Evolutionary conservation across 2,113 vertebrate genomes (phyloP), one percentile per base, ranked within the genome.

Genomic region (Illadopsis cleaveri): DNA sequence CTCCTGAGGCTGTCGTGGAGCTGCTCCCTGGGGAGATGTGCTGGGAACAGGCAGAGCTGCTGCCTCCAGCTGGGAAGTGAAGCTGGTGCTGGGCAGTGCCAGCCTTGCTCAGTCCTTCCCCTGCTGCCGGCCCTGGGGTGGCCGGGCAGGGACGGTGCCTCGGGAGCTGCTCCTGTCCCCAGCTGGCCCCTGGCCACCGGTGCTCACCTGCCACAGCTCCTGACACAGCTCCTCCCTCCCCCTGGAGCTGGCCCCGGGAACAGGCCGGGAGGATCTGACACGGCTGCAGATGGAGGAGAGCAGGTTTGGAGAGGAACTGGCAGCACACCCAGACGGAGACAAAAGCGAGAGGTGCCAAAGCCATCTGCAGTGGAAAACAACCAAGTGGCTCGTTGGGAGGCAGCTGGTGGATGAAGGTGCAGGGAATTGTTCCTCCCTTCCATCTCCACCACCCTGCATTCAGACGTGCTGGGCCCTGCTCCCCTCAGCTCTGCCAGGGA

Each of bases 361-460:
- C 94, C 91, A 89, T 96, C 95, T 94, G 96, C 96, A 76, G 85
- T 86, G 91, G 93, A 85, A 93, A 86, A 84, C 93, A 78, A 33
- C 68, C 93, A 75, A 64, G 89, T 20, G 86, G 72, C 65, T 91
- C 2, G 7, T 37, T 76, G 11, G 64, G 90, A 88, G 89, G 92
- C 82, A 83, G 76, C 90, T 73, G 90, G 40, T 50, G 54, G 10
- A 2, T 9, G 51, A 31, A 82, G 90, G 93, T 73, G 10, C 54
- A 8, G 82, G 58, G 37, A 21, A 5, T 31, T 30, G 71, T 37
- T 64, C 7, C 64, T 86, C 64, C 57, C 54, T 70, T 51, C 35
- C 5, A 6, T 56, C 75, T n/a, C 4, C 16, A 5, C 14, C 17
- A 15, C 25, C 61, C 57, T 48, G 85, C 70, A 30, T 11, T 14